Conservation (phyloP, 2,797 vertebrate genomes). For the Epinephelus coioides region DNA sequence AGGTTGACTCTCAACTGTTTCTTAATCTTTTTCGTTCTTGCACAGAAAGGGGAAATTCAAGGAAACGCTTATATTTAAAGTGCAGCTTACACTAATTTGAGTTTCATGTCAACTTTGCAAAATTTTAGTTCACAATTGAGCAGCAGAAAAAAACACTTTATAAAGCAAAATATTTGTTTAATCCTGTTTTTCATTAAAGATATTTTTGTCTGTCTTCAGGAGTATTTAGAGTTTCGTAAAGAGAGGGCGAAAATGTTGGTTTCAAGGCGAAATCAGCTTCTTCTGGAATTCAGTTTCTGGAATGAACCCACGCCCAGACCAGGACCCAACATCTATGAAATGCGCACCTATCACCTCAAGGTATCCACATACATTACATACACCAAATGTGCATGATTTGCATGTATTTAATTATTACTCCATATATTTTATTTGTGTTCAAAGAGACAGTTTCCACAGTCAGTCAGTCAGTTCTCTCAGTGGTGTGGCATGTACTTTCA, state of each 20-base stretch:
- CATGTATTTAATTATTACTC: not conserved
- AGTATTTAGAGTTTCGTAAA: conserved; percentile 92
- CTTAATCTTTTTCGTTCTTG: not conserved
- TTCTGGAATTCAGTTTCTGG: conserved; percentile 98
- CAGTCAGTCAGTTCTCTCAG: not conserved
- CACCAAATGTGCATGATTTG: not conserved
- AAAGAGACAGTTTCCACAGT: not conserved
- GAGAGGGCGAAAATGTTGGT: conserved; percentile 95
- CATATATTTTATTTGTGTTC: not conserved
- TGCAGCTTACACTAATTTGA: not conserved
- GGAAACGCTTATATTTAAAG: not conserved
- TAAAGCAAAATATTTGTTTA: not conserved
- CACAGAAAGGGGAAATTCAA: not conserved
- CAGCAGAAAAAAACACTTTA: not conserved
- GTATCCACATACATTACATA: conserved; percentile 66
- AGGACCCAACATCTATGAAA: conserved; percentile 96
- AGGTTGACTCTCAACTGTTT: conserved; percentile 80
- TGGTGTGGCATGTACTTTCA: not conserved
- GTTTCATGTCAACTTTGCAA: not conserved
- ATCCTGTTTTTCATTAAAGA: not conserved
- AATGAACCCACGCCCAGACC: conserved; percentile 92
- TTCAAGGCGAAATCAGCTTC: conserved; percentile 94
- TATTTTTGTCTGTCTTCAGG: conserved; percentile 74
- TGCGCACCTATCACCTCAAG: conserved; percentile 94
- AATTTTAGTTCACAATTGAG: not conserved